phyloP scores from a whole-genome alignment of 2,797 vertebrate genomes.

The Malacoraja senta region DNA sequence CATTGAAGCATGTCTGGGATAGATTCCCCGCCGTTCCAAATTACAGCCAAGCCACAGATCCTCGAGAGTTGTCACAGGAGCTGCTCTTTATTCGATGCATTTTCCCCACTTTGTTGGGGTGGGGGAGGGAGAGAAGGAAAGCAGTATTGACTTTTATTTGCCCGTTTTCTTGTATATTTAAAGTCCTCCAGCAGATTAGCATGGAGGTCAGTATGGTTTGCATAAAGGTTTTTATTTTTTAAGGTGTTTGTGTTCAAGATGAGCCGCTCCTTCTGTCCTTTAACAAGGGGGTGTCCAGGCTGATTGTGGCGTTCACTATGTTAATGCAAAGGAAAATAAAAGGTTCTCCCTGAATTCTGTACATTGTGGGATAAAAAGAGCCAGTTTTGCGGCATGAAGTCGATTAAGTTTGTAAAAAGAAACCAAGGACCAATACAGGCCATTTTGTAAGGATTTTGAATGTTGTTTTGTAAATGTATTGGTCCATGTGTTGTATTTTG shows the following conservation, averaged over 20 bases:
- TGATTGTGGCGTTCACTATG: constrained; percentile 17
- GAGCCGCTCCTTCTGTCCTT: constrained; percentile 35
- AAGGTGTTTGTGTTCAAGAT: neutral
- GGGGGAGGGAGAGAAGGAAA: constrained; percentile 49
- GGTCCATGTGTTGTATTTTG: constrained; percentile 94
- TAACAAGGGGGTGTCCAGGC: constrained; percentile 26
- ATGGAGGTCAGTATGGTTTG: constrained; percentile 32
- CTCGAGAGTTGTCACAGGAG: constrained; percentile 45
- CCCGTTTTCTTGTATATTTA: constrained; percentile 9
- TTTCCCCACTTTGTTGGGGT: constrained; percentile 48
- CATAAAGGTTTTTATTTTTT: constrained; percentile 29
- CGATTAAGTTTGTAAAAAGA: constrained; percentile 76
- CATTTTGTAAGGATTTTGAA: constrained; percentile 95
- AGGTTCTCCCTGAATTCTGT: constrained; percentile 71
- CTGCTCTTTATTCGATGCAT: constrained; percentile 46
- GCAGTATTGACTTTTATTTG: constrained; percentile 39
- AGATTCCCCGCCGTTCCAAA: constrained; percentile 41
- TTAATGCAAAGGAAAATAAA: constrained; percentile 40
- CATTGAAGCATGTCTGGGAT: constrained; percentile 50
- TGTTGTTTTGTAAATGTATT: constrained; percentile 92
- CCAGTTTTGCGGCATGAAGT: constrained; percentile 57
- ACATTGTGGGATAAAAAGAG: constrained; percentile 68
- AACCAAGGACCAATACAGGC: constrained; percentile 89
- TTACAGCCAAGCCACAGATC: constrained; percentile 33
- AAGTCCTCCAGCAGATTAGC: neutral